Base-by-base conservation (phyloP, 2,797 vertebrate genomes). In the Petrocephalus sullivani region DNA sequence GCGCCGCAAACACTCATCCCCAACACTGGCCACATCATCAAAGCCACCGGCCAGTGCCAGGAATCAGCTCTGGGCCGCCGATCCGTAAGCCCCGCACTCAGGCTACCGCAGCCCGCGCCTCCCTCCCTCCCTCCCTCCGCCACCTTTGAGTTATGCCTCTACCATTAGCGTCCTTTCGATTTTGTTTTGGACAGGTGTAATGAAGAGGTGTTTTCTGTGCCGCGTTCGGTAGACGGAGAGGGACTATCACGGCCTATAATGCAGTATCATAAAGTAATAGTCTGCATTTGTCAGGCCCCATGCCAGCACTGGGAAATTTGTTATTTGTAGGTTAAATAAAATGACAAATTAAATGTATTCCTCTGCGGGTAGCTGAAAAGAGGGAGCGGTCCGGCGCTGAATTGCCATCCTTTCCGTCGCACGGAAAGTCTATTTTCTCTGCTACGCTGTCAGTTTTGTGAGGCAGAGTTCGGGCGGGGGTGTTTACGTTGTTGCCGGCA, bases 321-420 rank as follows among this genome's bases (percentile, higher is more conserved):
- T 78, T 51, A 88, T 85, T 88, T 64, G 21, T 64, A 51, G 41
- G 88, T 88, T 88, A 86, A 57, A 61, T 88, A 46, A 85, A 84
- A 83, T 53, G 61, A 85, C 83, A 56, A 86, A 88, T 88, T 86
- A 85, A 64, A 67, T 88, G 41, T 56, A 41, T 85, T 86, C 75
- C 83, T 61, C 83, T 61, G 37, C 56, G 58, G 60, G 87, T 8
- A 54, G 54, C 46, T 12, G 86, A 37, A 71, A 33, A 28, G n/a
- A 61, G 53, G 83, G 51, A 84, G n/a, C 82, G 54, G 88, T 46
- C 23, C 85, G 37, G 67, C 56, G 60, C 28, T 71, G 61, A 85
- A 56, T 83, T 75, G 61, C 83, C 21, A 19, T 57, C 56, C 28
- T 53, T 41, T 75, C 61, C 53, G 23, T 41, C 3, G 49, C 16